Conservation (phyloP, 2,113 vertebrate genomes). For the Numida meleagris region DNA sequence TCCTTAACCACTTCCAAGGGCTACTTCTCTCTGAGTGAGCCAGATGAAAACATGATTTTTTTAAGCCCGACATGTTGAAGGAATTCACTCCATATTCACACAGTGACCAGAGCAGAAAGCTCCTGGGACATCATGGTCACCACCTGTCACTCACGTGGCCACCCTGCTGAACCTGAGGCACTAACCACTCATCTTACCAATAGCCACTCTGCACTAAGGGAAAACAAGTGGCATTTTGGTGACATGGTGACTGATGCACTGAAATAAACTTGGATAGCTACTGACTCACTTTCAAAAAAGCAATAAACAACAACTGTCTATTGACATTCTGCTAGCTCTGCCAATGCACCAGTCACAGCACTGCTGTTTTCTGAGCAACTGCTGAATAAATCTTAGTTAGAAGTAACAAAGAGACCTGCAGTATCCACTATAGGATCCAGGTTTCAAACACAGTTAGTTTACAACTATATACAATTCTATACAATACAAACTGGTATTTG, state of each 20-base stretch:
- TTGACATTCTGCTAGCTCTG: slow-evolving; percentile 5
- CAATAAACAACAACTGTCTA: slow-evolving; percentile 32
- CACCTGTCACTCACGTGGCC: neutral
- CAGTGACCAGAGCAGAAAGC: neutral
- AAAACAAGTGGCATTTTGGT: neutral
- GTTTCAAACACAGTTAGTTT: neutral
- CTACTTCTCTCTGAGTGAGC: neutral
- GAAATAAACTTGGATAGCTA: neutral
- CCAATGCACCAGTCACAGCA: neutral
- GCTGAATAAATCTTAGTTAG: slow-evolving; percentile 1
- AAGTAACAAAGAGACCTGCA: neutral
- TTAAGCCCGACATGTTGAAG: neutral
- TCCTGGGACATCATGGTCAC: neutral
- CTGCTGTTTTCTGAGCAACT: neutral
- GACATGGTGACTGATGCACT: neutral
- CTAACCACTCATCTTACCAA: neutral
- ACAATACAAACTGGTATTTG: neutral
- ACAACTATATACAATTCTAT: neutral
- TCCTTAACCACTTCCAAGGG: neutral
- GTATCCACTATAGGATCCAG: neutral
- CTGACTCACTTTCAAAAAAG: slow-evolving; percentile 41
- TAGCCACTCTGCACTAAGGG: neutral
- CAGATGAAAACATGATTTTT: neutral
- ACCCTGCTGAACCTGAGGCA: neutral
- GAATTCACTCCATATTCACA: neutral